phyloP scores from a whole-genome alignment of 2,113 vertebrate species.

The Anhinga anhinga region DNA sequence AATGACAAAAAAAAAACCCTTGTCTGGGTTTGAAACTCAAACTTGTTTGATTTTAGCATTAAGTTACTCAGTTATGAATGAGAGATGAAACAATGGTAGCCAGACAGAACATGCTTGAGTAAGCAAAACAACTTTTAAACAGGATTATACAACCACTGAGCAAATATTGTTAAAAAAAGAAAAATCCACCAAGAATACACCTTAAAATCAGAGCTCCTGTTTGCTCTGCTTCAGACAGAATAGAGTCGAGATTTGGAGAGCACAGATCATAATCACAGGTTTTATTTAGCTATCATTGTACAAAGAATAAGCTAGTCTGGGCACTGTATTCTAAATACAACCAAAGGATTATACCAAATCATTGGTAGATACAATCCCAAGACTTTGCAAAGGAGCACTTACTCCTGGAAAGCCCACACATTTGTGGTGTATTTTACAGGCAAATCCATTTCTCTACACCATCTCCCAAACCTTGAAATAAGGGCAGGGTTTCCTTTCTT shows the following conservation, averaged over 20 bases:
- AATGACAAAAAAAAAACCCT: not conserved
- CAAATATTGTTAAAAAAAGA: not conserved
- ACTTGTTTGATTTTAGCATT: slow-evolving; percentile 10
- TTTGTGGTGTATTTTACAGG: not conserved
- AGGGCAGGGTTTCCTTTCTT: not conserved
- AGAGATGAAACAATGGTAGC: not conserved
- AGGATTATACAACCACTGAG: slow-evolving; percentile 9
- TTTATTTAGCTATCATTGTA: not conserved
- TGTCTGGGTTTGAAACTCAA: not conserved
- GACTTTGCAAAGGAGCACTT: not conserved
- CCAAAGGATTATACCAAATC: not conserved
- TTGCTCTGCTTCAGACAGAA: not conserved
- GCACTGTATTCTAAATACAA: not conserved
- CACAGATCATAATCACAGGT: not conserved
- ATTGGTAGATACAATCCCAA: not conserved
- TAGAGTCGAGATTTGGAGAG: not conserved
- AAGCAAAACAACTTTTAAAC: not conserved
- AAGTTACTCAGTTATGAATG: slow-evolving; percentile 32
- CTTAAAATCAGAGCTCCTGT: slow-evolving; percentile 6
- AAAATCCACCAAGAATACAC: not conserved
- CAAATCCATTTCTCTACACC: not conserved
- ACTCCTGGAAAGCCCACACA: not conserved
- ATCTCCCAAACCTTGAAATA: not conserved
- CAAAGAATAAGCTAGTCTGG: not conserved
- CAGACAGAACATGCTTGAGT: slow-evolving; percentile 9